Evolutionary conservation across 2,113 vertebrate species (phyloP).

Genomic region (Epinephelus moara): DNA sequence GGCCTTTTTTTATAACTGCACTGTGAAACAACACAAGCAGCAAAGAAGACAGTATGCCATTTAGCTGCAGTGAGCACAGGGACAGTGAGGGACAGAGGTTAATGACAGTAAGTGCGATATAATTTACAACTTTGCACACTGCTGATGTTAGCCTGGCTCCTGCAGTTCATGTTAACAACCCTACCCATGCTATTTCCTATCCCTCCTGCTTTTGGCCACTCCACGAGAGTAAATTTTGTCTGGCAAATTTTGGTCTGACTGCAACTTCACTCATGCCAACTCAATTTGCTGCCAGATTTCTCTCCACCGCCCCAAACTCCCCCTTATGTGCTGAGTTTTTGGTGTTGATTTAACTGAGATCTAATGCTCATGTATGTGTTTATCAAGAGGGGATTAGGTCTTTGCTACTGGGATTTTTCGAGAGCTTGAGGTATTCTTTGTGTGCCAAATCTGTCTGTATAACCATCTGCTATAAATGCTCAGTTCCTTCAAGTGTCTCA

Average conservation of each 20-base stretch:
- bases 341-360: background rate
- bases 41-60: background rate
- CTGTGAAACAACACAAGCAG: background rate
- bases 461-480: slow-evolving; percentile 9
- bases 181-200: background rate
- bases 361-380: background rate
- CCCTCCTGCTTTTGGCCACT: background rate
- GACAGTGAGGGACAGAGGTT: background rate
- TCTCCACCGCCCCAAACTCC: background rate
- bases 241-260: slow-evolving; percentile 10
- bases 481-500: background rate
- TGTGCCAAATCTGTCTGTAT: background rate
- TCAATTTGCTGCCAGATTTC: background rate
- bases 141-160: background rate
- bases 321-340: slow-evolving; percentile 3
- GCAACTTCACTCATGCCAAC: background rate
- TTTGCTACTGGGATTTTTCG: background rate
- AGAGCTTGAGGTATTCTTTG: background rate
- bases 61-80: background rate
- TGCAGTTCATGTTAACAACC: slow-evolving; percentile 19
- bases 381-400: background rate
- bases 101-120: background rate
- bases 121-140: background rate
- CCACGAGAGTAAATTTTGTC: background rate
- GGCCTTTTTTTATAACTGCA: background rate